Evolutionary conservation across 2,797 vertebrate species (phyloP).

Genomic region (Cyprinodon diabolis): DNA sequence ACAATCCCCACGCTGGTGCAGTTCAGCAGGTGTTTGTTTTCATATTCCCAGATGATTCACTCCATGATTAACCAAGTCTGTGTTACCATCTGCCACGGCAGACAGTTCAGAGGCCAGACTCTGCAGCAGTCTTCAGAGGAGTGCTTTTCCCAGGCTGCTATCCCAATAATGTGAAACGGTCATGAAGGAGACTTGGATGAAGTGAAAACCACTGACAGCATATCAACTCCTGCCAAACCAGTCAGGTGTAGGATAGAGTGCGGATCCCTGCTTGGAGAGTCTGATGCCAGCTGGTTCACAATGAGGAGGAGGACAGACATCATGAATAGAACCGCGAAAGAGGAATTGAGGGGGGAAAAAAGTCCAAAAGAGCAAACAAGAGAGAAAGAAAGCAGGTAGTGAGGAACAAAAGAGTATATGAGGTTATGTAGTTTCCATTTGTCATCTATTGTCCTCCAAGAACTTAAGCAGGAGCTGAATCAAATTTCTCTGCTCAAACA

Average conservation of each 20-base stretch:
- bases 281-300: constrained; percentile 31
- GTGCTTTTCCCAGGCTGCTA: constrained; percentile 41
- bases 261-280: constrained; percentile 47
- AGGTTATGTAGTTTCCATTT: constrained; percentile 72
- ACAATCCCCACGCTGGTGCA: constrained; percentile 5
- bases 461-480: constrained; percentile 67
- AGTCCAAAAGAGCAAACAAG: background rate
- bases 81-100: constrained; percentile 41
- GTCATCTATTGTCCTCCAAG: constrained; percentile 66
- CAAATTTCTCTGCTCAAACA: constrained; percentile 74
- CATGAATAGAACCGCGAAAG: background rate
- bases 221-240: constrained; percentile 53
- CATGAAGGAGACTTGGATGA: constrained; percentile 33
- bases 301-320: constrained; percentile 30
- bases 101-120: constrained; percentile 23
- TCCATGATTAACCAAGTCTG: constrained; percentile 29
- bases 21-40: constrained; percentile 33
- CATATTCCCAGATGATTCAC: constrained; percentile 25
- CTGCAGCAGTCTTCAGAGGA: constrained; percentile 45
- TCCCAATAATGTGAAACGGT: constrained; percentile 44
- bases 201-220: constrained; percentile 53
- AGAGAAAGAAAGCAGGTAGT: constrained; percentile 6
- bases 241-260: constrained; percentile 27
- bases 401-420: constrained; percentile 31
- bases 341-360: background rate